Evolutionary conservation across 2,888 invertebrate genomes (phyloP).

Genomic region (Lochmaea capreae): DNA sequence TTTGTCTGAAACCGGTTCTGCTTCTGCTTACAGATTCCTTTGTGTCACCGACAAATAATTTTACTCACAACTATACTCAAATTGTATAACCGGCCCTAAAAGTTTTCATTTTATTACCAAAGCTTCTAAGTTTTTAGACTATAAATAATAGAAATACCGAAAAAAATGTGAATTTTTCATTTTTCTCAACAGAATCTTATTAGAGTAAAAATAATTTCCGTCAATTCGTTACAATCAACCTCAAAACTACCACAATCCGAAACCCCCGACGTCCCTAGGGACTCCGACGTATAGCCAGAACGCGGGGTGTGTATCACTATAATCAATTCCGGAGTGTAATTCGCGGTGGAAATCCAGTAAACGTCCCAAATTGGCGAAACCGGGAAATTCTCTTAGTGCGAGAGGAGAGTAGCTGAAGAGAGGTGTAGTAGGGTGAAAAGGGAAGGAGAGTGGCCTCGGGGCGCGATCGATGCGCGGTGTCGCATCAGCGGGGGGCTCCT

Average conservation of each 20-base stretch:
- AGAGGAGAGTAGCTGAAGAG: slow-evolving; percentile 9
- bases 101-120: too few species aligned
- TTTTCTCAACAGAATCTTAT: too few species aligned
- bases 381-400: slow-evolving; percentile 44
- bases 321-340: slow-evolving; percentile 44
- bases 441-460: slow-evolving; percentile 40
- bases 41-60: too few species aligned
- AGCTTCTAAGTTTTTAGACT: too few species aligned
- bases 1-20: too few species aligned
- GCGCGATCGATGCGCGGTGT: slow-evolving; percentile 61
- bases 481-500: slow-evolving; percentile 63
- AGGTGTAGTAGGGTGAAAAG: slow-evolving; percentile 8
- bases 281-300: slow-evolving; percentile 13
- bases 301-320: slow-evolving; percentile 38
- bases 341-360: slow-evolving; percentile 44
- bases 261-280: slow-evolving; percentile 5
- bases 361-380: slow-evolving; percentile 43
- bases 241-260: background rate
- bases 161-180: too few species aligned
- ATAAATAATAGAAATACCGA: too few species aligned
- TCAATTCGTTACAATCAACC: background rate
- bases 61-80: too few species aligned
- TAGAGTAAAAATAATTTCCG: too few species aligned
- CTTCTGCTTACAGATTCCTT: too few species aligned
- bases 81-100: too few species aligned